Base-by-base conservation (phyloP, 2,797 vertebrate species). In the Distichodus sexfasciatus region DNA sequence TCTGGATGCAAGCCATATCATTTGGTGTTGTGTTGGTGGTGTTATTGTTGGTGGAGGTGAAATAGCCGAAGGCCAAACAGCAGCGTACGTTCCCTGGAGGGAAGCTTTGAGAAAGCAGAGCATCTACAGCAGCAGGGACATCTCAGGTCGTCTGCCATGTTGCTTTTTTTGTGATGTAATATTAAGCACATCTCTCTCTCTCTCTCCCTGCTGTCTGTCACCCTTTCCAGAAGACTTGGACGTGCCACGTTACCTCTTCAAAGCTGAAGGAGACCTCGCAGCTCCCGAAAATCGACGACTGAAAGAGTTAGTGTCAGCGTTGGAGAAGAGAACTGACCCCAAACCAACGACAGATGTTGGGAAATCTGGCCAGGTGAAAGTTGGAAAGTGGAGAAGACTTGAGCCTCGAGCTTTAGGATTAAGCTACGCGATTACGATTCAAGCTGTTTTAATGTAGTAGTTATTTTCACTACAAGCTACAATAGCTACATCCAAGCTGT, bases 141-240 rank as follows among this genome's bases (percentile, higher is more conserved):
- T 31, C 58, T 59, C 61, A 59, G 76, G 73, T 60, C 71, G 69
- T 66, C 57, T 57, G 38, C 33, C 61, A 48, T 41, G 28, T 33
- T 53, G 68, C 68, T 72, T 11, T 63, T 64, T 71, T 66, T 74
- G 36, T 77, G 57, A 80, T 76, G 67, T 70, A 79, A 74, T 72
- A 79, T 82, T 79, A 72, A 84, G 66, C 74, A 47, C 63, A 24
- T 70, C 19, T 0, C 70, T 53, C 31, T 66, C 35, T 67, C 43
- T 31, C 54, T 73, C 44, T 46, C 10, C 26, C 28, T 55, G 7
- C 9, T 71, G 43, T 71, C 57, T 61, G 64, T 79, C 72, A 65
- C 28, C 51, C 48, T 66, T 43, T 69, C 26, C 58, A 38, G 40
- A 35, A 44, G 23, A 59, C 48, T 44, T 53, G 51, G 3, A 63